A percentile compares a stretch with the other conserved stretches of the same genome.
Evolutionary conservation across 2,113 vertebrate genomes (phyloP).

Genomic region (Seriola dumerili): DNA sequence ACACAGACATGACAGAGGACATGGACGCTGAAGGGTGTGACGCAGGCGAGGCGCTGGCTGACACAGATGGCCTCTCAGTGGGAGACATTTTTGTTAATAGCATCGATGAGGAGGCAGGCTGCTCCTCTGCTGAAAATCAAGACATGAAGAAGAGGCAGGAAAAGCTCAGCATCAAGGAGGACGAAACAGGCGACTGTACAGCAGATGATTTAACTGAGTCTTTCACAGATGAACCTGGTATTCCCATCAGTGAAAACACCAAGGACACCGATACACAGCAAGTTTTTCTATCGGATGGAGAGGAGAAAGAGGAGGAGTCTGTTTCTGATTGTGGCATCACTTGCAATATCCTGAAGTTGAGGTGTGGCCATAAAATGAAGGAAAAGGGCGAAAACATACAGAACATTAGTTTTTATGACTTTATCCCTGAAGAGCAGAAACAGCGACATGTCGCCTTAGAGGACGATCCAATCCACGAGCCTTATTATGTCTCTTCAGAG

Average conservation of each 20-base stretch:
- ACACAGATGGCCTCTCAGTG: constrained; percentile 77
- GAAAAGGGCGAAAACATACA: constrained; percentile 44
- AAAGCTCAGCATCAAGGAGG: constrained; percentile 46
- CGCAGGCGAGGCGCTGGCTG: constrained; percentile 77
- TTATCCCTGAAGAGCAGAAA: constrained; percentile 29
- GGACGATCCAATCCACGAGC: constrained; percentile 45
- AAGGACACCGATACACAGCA: constrained; percentile 13
- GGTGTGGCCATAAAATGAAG: constrained; percentile 47
- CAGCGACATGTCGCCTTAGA: constrained; percentile 15
- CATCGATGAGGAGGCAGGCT: constrained; percentile 50
- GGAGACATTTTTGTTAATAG: constrained; percentile 73
- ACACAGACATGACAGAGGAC: constrained; percentile 66
- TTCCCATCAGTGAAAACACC: constrained; percentile 24
- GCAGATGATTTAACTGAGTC: constrained; percentile 58
- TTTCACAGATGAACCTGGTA: constrained; percentile 42
- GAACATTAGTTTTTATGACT: constrained; percentile 39
- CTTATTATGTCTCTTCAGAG: constrained; percentile 68
- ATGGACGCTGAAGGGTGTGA: constrained; percentile 74
- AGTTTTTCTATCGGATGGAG: constrained; percentile 33
- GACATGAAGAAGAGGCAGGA: constrained; percentile 31
- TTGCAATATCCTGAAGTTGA: constrained; percentile 50
- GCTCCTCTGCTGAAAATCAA: constrained; percentile 12
- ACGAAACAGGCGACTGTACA: constrained; percentile 31
- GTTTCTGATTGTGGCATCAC: constrained; percentile 61
- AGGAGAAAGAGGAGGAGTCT: constrained; percentile 52